Evolutionary conservation across 2,113 vertebrate genomes (phyloP).

Genomic region (Microtus oregoni): DNA sequence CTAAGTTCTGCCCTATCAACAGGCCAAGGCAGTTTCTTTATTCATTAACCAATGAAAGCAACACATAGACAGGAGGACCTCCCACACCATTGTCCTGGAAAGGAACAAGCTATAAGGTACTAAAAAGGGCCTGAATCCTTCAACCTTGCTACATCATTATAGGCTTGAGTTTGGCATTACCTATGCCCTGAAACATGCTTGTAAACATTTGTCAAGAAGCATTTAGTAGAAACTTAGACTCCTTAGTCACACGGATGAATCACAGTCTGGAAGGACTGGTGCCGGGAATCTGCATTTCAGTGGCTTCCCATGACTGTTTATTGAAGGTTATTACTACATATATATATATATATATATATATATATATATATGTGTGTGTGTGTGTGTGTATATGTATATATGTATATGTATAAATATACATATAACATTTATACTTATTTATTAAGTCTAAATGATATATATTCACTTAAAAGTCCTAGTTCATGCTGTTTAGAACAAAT

Average conservation of each 20-base stretch:
- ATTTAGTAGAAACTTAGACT: background rate
- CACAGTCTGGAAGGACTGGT: background rate
- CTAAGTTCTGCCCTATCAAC: too few relatives aligned
- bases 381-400: fast-evolving
- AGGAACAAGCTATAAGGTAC: background rate
- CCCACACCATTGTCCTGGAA: background rate
- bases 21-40: too few relatives aligned
- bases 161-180: background rate
- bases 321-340: background rate
- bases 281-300: slow-evolving; percentile 6
- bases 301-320: background rate
- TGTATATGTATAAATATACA: background rate
- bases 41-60: too few relatives aligned
- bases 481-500: background rate
- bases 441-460: background rate
- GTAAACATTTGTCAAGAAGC: background rate
- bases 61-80: too few relatives aligned
- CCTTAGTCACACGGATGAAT: background rate
- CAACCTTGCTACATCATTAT: background rate
- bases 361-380: too few relatives aligned
- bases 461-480: background rate
- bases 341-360: background rate
- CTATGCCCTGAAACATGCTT: background rate
- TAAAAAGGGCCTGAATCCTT: background rate
- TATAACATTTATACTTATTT: background rate